A percentile compares a stretch with the other conserved stretches of the same genome.
Evolutionary conservation across 2,888 invertebrate genomes (phyloP).

Genomic region (Gymnocheta viridis): DNA sequence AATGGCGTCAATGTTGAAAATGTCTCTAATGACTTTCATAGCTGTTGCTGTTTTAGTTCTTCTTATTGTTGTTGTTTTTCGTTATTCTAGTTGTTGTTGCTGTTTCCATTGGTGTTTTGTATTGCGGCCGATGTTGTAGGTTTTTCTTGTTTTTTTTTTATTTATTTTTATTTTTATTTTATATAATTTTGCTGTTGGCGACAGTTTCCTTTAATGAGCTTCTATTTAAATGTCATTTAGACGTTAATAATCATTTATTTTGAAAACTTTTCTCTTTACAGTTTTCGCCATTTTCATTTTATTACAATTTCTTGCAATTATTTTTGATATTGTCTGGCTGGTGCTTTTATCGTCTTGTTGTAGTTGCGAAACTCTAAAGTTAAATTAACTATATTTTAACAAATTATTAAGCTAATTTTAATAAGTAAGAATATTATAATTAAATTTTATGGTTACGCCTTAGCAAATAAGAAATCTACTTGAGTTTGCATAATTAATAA

Average conservation of each 20-base stretch:
- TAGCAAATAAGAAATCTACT: no score
- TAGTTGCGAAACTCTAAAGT: neutral
- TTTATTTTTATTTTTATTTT: slow-evolving; percentile 6
- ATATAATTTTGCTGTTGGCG: slow-evolving; percentile 55
- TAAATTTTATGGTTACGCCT: slow-evolving; percentile 12
- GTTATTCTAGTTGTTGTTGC: neutral
- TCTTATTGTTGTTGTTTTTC: neutral
- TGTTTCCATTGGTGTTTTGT: slow-evolving; percentile 3
- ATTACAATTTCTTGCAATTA: slow-evolving; percentile 9
- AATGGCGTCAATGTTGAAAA: slow-evolving; percentile 42
- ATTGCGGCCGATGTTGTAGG: neutral
- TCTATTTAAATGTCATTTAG: slow-evolving; percentile 55
- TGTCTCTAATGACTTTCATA: slow-evolving; percentile 15
- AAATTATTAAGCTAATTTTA: slow-evolving; percentile 29
- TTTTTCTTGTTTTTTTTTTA: neutral
- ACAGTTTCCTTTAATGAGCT: slow-evolving; percentile 67
- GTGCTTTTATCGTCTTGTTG: neutral
- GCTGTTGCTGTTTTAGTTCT: no score
- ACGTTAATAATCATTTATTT: slow-evolving; percentile 57
- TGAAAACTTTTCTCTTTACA: slow-evolving; percentile 26
- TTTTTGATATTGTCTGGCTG: slow-evolving; percentile 3
- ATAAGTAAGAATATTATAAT: neutral
- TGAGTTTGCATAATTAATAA: no score
- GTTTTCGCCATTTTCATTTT: slow-evolving; percentile 4
- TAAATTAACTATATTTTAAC: slow-evolving; percentile 6